These are phyloP conservation scores for Popillia japonica DNA, from an alignment of 1,140 invertebrate species.

Conservation along the genomic window DNA sequence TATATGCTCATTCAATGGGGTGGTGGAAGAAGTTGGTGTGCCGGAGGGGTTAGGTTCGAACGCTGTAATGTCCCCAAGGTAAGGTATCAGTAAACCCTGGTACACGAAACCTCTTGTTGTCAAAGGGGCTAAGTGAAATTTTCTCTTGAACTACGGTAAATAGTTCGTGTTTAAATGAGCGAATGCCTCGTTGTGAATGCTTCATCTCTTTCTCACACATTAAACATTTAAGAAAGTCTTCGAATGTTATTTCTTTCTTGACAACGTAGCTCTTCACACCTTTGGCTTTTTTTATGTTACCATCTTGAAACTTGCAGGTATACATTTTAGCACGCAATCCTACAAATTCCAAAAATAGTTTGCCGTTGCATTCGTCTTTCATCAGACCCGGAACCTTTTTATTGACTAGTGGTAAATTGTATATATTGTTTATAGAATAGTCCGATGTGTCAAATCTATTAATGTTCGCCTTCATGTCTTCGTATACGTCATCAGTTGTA, in stretches of 20 bases:
- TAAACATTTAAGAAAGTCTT: constrained; percentile 50
- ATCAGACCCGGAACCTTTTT: constrained; percentile 1
- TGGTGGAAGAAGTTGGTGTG: no score
- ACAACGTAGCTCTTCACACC: constrained; percentile 6
- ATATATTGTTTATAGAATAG: neutral
- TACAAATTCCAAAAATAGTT: neutral
- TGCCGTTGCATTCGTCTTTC: constrained; percentile 9
- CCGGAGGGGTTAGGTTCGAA: no score
- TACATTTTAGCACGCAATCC: constrained; percentile 13
- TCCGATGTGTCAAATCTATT: constrained; percentile 7
- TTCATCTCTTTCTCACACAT: constrained; percentile 38
- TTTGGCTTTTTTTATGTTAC: constrained; percentile 39
- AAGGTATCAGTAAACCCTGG: constrained; percentile 50
- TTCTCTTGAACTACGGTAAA: constrained; percentile 42
- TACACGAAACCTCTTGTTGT: constrained; percentile 11
- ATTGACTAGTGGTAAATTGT: neutral
- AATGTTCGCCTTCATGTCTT: constrained; percentile 46
- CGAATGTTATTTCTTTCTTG: constrained; percentile 41
- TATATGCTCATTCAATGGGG: no score
- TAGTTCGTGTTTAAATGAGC: constrained; percentile 46
- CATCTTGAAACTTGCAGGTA: neutral
- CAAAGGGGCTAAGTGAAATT: neutral
- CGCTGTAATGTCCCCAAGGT: constrained; percentile 30
- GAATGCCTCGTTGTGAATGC: constrained; percentile 40
- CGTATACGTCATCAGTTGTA: constrained; percentile 56